A percentile compares a stretch with the other conserved stretches of the same genome.
These are phyloP conservation scores for Yponomeuta plumbellus DNA, from an alignment of 2,888 invertebrate species.

Conservation along the genomic window DNA sequence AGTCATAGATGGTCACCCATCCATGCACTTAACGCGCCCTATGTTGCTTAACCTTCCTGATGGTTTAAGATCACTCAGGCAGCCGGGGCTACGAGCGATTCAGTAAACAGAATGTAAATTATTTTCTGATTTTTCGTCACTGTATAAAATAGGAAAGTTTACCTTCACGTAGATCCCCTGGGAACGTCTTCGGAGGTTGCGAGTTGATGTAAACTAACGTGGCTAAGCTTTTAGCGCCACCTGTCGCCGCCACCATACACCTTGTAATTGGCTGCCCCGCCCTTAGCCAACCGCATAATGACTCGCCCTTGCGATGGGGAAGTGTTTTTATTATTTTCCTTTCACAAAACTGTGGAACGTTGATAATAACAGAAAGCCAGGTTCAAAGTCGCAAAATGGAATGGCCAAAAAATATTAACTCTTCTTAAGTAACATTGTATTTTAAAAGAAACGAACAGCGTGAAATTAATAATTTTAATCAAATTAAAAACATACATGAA, in stretches of 20 bases:
- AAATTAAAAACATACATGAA: too few relatives aligned
- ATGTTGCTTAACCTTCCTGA: too few relatives aligned
- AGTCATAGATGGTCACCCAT: too few relatives aligned
- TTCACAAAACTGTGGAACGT: neutral
- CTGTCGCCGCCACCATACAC: constrained; percentile 14
- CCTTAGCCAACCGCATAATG: neutral
- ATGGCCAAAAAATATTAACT: too few relatives aligned
- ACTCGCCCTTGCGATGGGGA: neutral
- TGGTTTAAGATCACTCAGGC: too few relatives aligned
- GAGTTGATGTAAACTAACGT: constrained; percentile 61
- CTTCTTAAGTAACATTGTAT: too few relatives aligned
- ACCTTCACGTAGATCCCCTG: neutral
- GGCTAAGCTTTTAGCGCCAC: constrained; percentile 55
- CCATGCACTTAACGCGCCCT: too few relatives aligned
- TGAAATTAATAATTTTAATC: too few relatives aligned
- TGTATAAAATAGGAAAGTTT: neutral
- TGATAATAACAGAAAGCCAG: neutral
- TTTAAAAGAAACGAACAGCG: too few relatives aligned
- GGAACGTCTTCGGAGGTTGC: neutral
- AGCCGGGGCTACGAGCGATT: too few relatives aligned
- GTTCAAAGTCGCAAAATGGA: neutral
- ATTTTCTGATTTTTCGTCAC: neutral
- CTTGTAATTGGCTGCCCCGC: neutral
- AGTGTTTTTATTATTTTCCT: neutral
- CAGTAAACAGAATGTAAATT: too few relatives aligned